Conservation (phyloP, 1,140 invertebrate genomes). For the Cydia splendana region DNA sequence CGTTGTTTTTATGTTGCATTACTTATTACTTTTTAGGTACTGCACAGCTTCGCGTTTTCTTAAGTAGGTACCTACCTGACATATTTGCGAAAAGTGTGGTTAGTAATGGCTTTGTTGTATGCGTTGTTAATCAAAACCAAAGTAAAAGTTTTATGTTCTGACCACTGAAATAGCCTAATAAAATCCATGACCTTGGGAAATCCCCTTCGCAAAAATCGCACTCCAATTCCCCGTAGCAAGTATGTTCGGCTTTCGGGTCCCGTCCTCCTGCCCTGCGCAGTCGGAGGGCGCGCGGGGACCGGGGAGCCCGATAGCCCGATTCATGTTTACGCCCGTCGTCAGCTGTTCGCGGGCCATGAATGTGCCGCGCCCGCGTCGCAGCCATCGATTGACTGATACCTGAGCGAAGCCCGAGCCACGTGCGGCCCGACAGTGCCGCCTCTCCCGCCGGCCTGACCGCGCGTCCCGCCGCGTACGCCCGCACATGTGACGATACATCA, state of each 20-base stretch:
- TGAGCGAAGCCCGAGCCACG: conserved; percentile 49
- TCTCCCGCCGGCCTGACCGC: conserved; percentile 56
- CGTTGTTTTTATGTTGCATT: too few relatives aligned
- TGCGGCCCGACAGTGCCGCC: conserved; percentile 43
- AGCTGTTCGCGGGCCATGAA: conserved; percentile 74
- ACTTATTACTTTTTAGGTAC: too few relatives aligned
- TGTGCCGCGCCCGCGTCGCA: conserved; percentile 66
- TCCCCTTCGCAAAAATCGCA: conserved; percentile 1
- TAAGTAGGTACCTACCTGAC: too few relatives aligned
- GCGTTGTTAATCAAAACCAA: too few relatives aligned
- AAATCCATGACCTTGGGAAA: background rate
- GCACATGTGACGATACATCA: conserved; percentile 43
- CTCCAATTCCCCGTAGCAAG: conserved; percentile 2
- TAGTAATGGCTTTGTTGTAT: too few relatives aligned
- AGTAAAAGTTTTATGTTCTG: too few relatives aligned
- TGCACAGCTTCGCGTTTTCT: too few relatives aligned
- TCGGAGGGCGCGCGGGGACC: conserved; percentile 8
- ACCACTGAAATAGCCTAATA: too few relatives aligned
- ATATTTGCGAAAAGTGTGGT: too few relatives aligned
- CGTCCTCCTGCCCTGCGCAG: conserved; percentile 25
- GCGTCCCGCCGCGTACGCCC: conserved; percentile 53
- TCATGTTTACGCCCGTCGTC: conserved; percentile 75
- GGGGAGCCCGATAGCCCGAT: conserved; percentile 58
- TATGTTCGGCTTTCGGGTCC: background rate
- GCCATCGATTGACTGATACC: conserved; percentile 72